Conservation (phyloP, 2,113 vertebrate genomes). For the Antechinus stuartii region DNA sequence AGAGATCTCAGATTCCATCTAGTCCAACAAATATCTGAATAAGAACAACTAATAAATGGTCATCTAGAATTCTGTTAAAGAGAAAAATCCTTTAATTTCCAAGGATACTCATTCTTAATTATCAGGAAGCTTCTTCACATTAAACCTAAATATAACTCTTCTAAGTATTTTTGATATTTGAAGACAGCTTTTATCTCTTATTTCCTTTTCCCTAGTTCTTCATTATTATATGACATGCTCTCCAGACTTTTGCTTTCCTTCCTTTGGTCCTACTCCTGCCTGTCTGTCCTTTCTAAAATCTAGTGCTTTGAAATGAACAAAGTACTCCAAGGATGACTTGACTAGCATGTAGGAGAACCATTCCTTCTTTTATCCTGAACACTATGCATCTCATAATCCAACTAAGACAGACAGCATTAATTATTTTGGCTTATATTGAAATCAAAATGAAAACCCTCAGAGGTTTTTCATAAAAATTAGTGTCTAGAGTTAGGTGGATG, state of each 20-base stretch:
- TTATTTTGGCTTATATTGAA: too few species aligned
- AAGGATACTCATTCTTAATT: background rate
- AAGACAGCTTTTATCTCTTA: background rate
- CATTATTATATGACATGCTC: background rate
- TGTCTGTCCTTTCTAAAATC: too few species aligned
- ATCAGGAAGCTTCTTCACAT: background rate
- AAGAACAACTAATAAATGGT: background rate
- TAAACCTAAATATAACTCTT: background rate
- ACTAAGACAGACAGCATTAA: too few species aligned
- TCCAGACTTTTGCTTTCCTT: background rate
- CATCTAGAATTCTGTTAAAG: background rate
- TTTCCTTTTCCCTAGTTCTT: background rate
- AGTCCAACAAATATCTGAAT: background rate
- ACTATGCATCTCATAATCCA: too few species aligned
- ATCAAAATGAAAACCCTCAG: too few species aligned
- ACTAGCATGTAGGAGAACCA: too few species aligned
- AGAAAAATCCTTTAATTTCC: background rate
- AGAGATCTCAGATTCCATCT: background rate
- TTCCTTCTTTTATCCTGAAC: too few species aligned
- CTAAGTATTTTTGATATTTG: background rate
- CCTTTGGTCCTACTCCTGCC: background rate
- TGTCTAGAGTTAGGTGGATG: too few species aligned
- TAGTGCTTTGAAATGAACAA: too few species aligned
- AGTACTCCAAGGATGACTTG: too few species aligned
- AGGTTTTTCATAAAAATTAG: too few species aligned